Evolutionary conservation across 1,140 invertebrate species (phyloP).

Genomic region (Caenorhabditis remanei): DNA sequence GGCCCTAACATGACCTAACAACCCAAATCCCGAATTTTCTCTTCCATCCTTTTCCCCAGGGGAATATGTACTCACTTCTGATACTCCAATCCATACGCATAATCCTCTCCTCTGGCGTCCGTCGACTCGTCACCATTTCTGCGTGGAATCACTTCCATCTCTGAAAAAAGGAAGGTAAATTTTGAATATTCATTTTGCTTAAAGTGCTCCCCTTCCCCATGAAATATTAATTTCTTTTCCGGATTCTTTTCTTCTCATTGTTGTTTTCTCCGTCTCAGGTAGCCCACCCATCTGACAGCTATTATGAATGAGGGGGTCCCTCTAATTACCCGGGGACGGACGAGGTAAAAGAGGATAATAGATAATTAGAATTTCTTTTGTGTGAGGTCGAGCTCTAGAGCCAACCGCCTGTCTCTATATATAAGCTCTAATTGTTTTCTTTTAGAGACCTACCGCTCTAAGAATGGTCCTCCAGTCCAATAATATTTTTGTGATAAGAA

Average conservation of each 20-base stretch:
- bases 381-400: not conserved
- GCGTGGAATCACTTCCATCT: conserved; percentile 35
- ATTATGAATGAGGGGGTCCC: not conserved
- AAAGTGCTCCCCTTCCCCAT: no score
- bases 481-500: no score
- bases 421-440: not conserved
- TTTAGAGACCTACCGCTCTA: no score
- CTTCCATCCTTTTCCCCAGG: no score
- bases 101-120: no score
- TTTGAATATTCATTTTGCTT: not conserved
- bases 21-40: no score
- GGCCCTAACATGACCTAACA: no score
- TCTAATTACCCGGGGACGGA: conserved; percentile 9
- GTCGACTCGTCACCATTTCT: not conserved
- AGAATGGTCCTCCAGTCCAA: no score
- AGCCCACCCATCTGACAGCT: not conserved
- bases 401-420: not conserved
- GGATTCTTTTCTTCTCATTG: no score
- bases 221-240: no score
- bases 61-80: not conserved
- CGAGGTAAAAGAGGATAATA: not conserved
- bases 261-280: not conserved
- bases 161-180: conserved; percentile 2
- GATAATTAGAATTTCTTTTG: conserved; percentile 18
- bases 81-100: not conserved